A percentile compares a stretch with the other conserved stretches of the same genome.
Evolutionary conservation across 2,113 vertebrate species (phyloP).

Genomic region (Cairina moschata): DNA sequence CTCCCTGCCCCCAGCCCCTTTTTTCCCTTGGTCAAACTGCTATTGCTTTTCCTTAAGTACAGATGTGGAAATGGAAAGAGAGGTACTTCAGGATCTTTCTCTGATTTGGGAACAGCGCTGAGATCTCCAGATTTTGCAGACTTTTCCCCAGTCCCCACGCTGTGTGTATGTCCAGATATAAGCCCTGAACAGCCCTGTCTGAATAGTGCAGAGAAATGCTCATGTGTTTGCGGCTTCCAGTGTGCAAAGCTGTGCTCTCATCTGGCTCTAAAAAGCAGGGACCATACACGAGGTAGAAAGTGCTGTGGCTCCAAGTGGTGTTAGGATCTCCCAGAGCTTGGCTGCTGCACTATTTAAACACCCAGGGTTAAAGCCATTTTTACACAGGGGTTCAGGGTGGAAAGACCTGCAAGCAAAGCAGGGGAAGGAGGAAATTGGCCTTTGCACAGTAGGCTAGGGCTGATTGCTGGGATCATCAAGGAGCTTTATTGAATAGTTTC

Average conservation of each 20-base stretch:
- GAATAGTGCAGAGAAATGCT: not conserved
- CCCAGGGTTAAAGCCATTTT: not conserved
- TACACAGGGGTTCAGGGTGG: not conserved
- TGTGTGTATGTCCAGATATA: not conserved
- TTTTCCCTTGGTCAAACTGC: not conserved
- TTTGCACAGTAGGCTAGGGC: not conserved
- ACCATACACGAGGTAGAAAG: not conserved
- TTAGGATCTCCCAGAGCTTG: not conserved
- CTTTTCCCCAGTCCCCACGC: not conserved
- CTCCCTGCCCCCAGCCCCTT: not conserved
- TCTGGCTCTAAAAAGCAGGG: not conserved
- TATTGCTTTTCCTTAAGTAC: not conserved
- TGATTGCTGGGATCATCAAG: not conserved
- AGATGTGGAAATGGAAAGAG: constrained; percentile 1
- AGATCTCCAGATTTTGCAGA: not conserved
- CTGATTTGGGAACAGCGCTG: not conserved
- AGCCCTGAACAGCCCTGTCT: not conserved
- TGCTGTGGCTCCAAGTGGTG: not conserved
- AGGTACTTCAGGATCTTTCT: not conserved
- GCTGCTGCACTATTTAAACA: not conserved
- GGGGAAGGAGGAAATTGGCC: not conserved
- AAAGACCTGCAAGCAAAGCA: not conserved
- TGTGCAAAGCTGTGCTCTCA: not conserved
- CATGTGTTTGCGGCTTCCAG: not conserved
- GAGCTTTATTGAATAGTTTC: not conserved